Conservation (phyloP, 1,140 invertebrate genomes). For the Drosophila biarmipes region DNA sequence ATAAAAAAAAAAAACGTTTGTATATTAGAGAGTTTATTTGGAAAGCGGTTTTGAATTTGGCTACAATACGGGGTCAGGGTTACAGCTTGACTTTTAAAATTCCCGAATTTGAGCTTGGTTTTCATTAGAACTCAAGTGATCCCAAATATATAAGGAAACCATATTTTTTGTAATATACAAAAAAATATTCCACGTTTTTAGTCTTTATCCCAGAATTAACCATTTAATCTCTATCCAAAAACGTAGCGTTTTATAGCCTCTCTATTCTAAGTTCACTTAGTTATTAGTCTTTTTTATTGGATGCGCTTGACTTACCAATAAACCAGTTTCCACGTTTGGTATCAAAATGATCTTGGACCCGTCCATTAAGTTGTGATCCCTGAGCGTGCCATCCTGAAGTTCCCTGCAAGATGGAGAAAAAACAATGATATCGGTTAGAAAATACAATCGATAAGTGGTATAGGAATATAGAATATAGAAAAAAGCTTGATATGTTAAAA, state of each 20-base stretch:
- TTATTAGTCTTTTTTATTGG: neutral
- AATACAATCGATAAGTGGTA: neutral
- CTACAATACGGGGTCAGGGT: constrained; percentile 7
- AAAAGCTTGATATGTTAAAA: neutral
- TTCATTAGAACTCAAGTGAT: no score
- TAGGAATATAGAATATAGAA: neutral
- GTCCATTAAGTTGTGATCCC: constrained; percentile 94
- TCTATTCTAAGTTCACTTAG: neutral
- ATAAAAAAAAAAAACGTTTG: no score
- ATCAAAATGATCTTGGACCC: constrained; percentile 94
- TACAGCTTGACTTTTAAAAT: neutral
- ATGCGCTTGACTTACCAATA: constrained; percentile 90
- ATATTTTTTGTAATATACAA: no score
- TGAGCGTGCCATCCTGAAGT: constrained; percentile 93
- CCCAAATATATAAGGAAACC: no score
- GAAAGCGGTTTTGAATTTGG: neutral
- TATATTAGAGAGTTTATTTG: neutral
- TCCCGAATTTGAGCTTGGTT: no score
- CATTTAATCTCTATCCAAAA: neutral
- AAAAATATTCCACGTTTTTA: no score
- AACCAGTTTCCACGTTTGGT: constrained; percentile 96
- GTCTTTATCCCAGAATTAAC: neutral
- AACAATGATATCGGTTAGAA: neutral
- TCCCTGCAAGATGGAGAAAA: constrained; percentile 87
- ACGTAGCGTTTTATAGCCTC: neutral